A percentile compares a stretch with the other conserved stretches of the same genome.
Evolutionary conservation across 2,113 vertebrate genomes (phyloP).

Genomic region (Callaeas wilsoni): DNA sequence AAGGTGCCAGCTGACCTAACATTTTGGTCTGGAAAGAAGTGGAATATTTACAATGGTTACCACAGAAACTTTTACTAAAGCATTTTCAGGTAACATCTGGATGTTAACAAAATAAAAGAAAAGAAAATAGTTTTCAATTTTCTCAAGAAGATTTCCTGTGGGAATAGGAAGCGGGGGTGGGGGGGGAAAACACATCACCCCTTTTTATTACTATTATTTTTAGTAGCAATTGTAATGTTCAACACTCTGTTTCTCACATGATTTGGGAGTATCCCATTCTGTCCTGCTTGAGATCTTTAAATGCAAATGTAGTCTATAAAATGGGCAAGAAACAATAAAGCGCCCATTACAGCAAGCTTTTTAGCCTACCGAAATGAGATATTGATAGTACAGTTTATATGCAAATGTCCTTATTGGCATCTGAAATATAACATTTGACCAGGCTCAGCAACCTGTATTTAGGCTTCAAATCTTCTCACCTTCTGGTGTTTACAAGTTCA

Average conservation of each 20-base stretch:
- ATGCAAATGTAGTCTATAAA: not conserved
- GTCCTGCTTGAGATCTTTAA: not conserved
- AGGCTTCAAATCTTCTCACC: constrained; percentile 51
- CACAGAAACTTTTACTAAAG: not conserved
- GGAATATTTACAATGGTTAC: not conserved
- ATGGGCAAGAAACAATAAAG: constrained; percentile 28
- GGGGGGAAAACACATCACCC: fast-evolving
- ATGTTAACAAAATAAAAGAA: not conserved
- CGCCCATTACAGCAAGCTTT: not conserved
- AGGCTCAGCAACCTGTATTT: constrained; percentile 52
- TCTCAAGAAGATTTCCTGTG: not conserved
- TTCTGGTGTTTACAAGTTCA: constrained; percentile 56
- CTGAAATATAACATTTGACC: constrained; percentile 56
- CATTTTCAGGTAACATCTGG: not conserved
- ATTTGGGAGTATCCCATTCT: not conserved
- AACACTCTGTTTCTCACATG: not conserved
- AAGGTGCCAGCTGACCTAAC: not conserved
- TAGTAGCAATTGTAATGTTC: not conserved
- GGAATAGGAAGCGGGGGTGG: not conserved
- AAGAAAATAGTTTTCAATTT: not conserved
- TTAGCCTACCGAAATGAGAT: constrained; percentile 24
- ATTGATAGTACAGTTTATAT: constrained; percentile 56
- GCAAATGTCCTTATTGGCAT: constrained; percentile 41
- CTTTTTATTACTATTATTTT: not conserved
- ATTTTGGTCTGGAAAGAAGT: not conserved